These are phyloP conservation scores for Solea solea DNA, from an alignment of 2,113 vertebrate species.

Conservation along the genomic window DNA sequence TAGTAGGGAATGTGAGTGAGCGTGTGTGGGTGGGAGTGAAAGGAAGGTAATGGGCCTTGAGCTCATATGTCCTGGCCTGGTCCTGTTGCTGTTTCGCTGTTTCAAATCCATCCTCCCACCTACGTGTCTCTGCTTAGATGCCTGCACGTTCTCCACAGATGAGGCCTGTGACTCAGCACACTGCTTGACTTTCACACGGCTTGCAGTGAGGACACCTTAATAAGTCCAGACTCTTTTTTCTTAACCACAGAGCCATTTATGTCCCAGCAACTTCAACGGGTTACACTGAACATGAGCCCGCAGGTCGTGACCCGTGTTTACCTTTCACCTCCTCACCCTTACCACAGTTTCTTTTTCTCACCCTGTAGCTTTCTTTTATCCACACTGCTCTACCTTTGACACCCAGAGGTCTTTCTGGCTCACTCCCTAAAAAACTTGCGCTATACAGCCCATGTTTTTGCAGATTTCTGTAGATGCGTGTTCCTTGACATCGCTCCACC, in stretches of 20 bases:
- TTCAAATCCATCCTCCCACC: slow-evolving; percentile 70
- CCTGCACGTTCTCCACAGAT: slow-evolving; percentile 46
- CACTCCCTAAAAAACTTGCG: slow-evolving; percentile 24
- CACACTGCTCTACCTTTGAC: slow-evolving; percentile 18
- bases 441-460: slow-evolving; percentile 36
- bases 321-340: slow-evolving; percentile 6
- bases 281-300: slow-evolving; percentile 7
- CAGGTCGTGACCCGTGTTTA: slow-evolving; percentile 11
- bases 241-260: background rate
- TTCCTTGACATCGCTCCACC: slow-evolving; percentile 16
- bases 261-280: background rate
- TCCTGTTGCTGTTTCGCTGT: slow-evolving; percentile 62
- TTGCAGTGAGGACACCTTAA: slow-evolving; percentile 7
- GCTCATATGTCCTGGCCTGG: slow-evolving; percentile 68
- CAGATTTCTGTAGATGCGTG: slow-evolving; percentile 9
- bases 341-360: background rate
- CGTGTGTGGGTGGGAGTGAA: slow-evolving; percentile 59
- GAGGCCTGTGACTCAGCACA: slow-evolving; percentile 70
- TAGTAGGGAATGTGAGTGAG: slow-evolving; percentile 49
- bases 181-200: slow-evolving; percentile 45
- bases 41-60: slow-evolving; percentile 66
- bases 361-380: background rate
- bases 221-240: slow-evolving; percentile 10
- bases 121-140: slow-evolving; percentile 66
- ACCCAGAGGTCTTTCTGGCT: slow-evolving; percentile 39